Percentiles rank a stretch among this genome's conserved stretches.
These are phyloP conservation scores for Dasypogon diadema DNA, from an alignment of 2,888 invertebrate species.

Conservation along the genomic window DNA sequence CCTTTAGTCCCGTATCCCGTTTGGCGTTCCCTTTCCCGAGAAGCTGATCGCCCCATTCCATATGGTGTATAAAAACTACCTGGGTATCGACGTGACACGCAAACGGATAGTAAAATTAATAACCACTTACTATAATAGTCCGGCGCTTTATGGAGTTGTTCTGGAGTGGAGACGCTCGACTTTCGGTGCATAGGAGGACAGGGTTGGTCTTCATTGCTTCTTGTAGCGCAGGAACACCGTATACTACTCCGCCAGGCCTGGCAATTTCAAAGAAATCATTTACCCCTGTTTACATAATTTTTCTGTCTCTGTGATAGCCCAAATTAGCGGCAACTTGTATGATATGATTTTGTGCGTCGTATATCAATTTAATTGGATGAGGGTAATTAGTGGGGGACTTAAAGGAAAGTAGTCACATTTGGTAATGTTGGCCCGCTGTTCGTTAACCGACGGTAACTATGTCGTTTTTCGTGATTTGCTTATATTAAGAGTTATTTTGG, in stretches of 20 bases:
- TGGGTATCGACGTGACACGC: slow-evolving; percentile 59
- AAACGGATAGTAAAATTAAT: slow-evolving; percentile 60
- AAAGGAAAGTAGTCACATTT: background rate
- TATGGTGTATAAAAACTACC: slow-evolving; percentile 28
- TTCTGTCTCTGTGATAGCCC: slow-evolving; percentile 22
- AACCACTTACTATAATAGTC: slow-evolving; percentile 60
- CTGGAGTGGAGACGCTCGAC: slow-evolving; percentile 6
- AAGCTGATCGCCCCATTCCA: slow-evolving; percentile 42
- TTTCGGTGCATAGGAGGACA: background rate
- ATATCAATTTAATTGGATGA: slow-evolving; percentile 45
- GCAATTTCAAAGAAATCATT: slow-evolving; percentile 42
- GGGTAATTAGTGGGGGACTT: slow-evolving; percentile 31
- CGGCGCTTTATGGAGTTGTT: slow-evolving; percentile 48
- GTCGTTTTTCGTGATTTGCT: slow-evolving; percentile 23
- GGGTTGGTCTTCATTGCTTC: background rate
- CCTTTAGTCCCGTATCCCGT: background rate
- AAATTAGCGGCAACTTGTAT: slow-evolving; percentile 44
- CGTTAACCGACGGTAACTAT: background rate
- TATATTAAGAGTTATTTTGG: slow-evolving; percentile 1
- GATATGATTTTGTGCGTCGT: slow-evolving; percentile 47
- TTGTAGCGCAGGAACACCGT: background rate
- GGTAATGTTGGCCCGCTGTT: background rate
- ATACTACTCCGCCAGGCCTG: background rate
- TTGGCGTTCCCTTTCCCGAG: slow-evolving; percentile 23
- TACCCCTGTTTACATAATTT: slow-evolving; percentile 49